phyloP scores from a whole-genome alignment of 2,113 vertebrate species.

The Elaphurus davidianus region DNA sequence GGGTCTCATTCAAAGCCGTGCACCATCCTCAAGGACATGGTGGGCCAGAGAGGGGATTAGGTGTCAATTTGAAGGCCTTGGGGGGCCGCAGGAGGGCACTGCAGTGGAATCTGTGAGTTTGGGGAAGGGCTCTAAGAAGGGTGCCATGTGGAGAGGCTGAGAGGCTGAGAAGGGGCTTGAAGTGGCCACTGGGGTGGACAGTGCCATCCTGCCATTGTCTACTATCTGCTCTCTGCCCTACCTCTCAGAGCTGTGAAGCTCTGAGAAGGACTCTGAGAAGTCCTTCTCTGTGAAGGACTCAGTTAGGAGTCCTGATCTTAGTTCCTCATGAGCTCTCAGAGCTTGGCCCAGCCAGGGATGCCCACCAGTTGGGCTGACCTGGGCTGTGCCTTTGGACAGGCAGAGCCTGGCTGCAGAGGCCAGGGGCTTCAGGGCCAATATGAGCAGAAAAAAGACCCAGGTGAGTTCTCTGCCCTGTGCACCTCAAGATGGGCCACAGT shows the following conservation, averaged over 20 bases:
- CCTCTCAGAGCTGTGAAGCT: slow-evolving; percentile 75
- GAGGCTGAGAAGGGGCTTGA: neutral
- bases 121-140: neutral
- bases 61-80: neutral
- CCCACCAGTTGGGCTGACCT: slow-evolving; percentile 60
- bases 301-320: slow-evolving; percentile 75
- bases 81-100: neutral
- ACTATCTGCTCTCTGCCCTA: slow-evolving; percentile 62
- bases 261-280: neutral
- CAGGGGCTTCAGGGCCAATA: neutral
- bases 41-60: too few species aligned
- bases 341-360: slow-evolving; percentile 77
- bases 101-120: neutral
- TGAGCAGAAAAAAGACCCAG: neutral
- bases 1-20: neutral
- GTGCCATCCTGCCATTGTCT: slow-evolving; percentile 40
- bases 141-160: neutral
- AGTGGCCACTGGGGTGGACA: slow-evolving; percentile 17
- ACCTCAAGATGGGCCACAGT: neutral
- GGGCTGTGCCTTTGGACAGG: neutral
- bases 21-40: neutral
- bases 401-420: neutral
- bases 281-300: slow-evolving; percentile 56
- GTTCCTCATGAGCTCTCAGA: slow-evolving; percentile 66
- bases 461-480: neutral